Evolutionary conservation across 2,888 invertebrate species (phyloP).

Genomic region (Poecilobothrus nobilitatus): DNA sequence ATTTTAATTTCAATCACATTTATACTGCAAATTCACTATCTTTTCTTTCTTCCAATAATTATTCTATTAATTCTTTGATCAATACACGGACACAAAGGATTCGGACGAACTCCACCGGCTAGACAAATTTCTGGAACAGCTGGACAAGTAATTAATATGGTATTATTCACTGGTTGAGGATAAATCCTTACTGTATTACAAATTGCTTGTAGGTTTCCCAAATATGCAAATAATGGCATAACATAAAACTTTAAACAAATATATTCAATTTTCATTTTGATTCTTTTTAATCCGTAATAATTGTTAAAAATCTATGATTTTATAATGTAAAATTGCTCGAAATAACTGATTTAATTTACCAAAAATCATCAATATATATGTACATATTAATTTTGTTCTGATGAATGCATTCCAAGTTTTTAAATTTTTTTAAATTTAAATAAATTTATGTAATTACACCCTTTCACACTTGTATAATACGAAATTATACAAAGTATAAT

Average conservation of each 20-base stretch:
- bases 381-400: too few relatives aligned
- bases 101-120: constrained; percentile 33
- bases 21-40: neutral
- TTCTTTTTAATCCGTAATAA: too few relatives aligned
- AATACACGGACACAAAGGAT: constrained; percentile 40
- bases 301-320: too few relatives aligned
- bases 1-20: neutral
- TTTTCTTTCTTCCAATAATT: neutral
- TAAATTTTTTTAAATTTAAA: too few relatives aligned
- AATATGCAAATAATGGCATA: neutral
- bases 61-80: constrained; percentile 30
- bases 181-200: constrained; percentile 1
- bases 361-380: too few relatives aligned
- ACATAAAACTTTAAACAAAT: neutral
- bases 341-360: too few relatives aligned
- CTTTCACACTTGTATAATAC: too few relatives aligned
- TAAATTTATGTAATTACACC: too few relatives aligned
- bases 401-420: too few relatives aligned
- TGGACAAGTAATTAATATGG: constrained; percentile 26
- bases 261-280: neutral
- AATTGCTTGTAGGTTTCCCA: neutral
- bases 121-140: constrained; percentile 34
- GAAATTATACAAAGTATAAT: too few relatives aligned
- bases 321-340: too few relatives aligned
- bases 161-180: neutral